Base-by-base conservation (phyloP, 2,888 invertebrate genomes). In the Acanthopleura granulata region DNA sequence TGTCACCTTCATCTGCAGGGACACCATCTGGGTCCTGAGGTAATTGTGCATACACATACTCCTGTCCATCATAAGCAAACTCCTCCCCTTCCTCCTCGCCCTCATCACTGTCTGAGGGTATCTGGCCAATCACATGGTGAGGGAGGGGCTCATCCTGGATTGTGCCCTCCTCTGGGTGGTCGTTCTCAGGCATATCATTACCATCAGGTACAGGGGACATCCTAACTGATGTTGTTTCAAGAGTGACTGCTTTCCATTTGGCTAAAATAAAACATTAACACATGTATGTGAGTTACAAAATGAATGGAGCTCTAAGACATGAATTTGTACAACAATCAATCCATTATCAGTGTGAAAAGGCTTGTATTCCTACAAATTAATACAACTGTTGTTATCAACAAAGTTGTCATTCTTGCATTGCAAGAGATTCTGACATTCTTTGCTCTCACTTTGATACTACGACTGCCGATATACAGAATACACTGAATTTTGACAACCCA, bases 81-180 rank as follows among this genome's bases (percentile, higher is more conserved):
- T 74, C 75, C 15, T 50, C 49, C 18, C 73, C 77, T 72, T 27
- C 80, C 27, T 78, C 80, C 30, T 78, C 80, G 25, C 79, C 82
- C 72, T 76, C 80, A 14, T 82, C 83, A 70, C 79, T 79, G 22
- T 82, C 81, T 22, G 82, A 79, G 27, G 78, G 79, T 12, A 76
- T 79, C 16, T 70, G 80, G 71, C 80, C 77, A 27, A 84, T 82
- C 12, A 82, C 73, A 25, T 66, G 66, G 29, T 66, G 22, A 22
- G 66, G 66, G 16, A 66, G 25, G 29, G 22, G 66, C 29, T 66
- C 66, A 27, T 66, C 29, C 16, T 66, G 25, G 18, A 66, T 27
- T 22, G 25, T 66, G 29, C 25, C 29, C 22, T 66, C 66, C 15
- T 66, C 25, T 66, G 66, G 66, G 25, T 66, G 66, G 29, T 66